Base-by-base conservation (phyloP, 2,888 invertebrate species). In the Sarcophaga subvicina region DNA sequence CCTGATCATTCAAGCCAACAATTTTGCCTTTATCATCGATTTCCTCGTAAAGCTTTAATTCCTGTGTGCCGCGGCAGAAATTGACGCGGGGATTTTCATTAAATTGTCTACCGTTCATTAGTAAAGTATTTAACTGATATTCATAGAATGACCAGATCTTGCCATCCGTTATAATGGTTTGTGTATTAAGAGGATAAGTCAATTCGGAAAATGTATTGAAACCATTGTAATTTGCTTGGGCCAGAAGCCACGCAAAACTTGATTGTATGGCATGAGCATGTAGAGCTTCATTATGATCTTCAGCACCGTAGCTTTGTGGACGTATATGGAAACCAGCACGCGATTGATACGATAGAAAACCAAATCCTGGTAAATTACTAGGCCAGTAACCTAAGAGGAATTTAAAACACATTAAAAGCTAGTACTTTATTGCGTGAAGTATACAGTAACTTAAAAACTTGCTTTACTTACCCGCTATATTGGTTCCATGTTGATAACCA, bases 151-250 rank as follows among this genome's bases (percentile, higher is more conserved):
- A 96, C 96, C 97, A 98, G 4, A 95, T 92, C 88, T 96, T 95
- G 0, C 99, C 99, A 93, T 99, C 97, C 0, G 98, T 98, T 62
- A 99, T 94, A 17, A 98, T 94, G 20, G 97, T 96, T 95, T 99
- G 99, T 4, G 97, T 97, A 0, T 96, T 95, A 80, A 99, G 93
- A 0, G 99, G 99, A 92, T 98, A 98, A 0, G 97, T 98, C 22
- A 99, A 90, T 89, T 99, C 99, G 89, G 97, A 97, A 91, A 95
- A 98, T 20, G 97, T 97, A 59, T 97, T 97, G 93, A 99, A 99
- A 27, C 99, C 98, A 93, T 97, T 96, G 92, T 96, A 96, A 91
- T 95, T 96, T 3, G 98, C 97, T 93, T 97, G 97, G 0, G 96
- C 95, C 86, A 96, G 93, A 0, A 98, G 94, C 96, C 98, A 98